Evolutionary conservation across 2,113 vertebrate genomes (phyloP), one percentile per base, ranked within the genome.

Genomic region (Benthochromis sp.): DNA sequence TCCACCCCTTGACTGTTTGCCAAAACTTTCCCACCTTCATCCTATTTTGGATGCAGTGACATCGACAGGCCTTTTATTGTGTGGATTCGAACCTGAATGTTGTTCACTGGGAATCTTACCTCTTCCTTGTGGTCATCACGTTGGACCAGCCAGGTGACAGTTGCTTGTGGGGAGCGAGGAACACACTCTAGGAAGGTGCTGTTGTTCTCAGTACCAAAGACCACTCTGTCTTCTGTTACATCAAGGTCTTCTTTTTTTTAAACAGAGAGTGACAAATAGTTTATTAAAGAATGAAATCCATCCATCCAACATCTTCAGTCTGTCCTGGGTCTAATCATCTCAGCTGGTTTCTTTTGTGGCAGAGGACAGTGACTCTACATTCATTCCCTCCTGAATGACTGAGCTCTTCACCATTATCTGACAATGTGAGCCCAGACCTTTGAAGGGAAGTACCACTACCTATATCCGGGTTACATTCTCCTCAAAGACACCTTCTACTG

Each of bases 131-230:
- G 94, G 84, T 97, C 96, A 0, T 97, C 96, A 4, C 96, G 96
- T 93, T 98, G 97, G 45, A 98, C 84, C 1, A 98, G 96, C 98
- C 98, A 99, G 84, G 93, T 97, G 83, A 98, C 95, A 0, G 95
- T 90, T 54, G 98, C 98, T 94, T 99, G 98, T 0, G 97, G 97
- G 4, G 97, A 99, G 43, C 97, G 97, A 87, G 98, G 98, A 45
- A 96, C 73, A 5, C 98, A 99, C 94, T 99, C 98, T 86, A 99
- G 95, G 94, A 99, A 98, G 59, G 98, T 98, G 95, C 98, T 98
- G 93, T 98, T 99, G 96, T 98, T 96, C 92, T 99, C 98, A 0
- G 96, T 97, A 40, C 97, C 98, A 0, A 97, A 99, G 19, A 99
- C 96, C 21, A 96, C 94, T 83, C 92, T 96, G 90, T 97, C 95